These are phyloP conservation scores for Fundulus diaphanus DNA, from an alignment of 2,797 vertebrate species.

Conservation along the genomic window DNA sequence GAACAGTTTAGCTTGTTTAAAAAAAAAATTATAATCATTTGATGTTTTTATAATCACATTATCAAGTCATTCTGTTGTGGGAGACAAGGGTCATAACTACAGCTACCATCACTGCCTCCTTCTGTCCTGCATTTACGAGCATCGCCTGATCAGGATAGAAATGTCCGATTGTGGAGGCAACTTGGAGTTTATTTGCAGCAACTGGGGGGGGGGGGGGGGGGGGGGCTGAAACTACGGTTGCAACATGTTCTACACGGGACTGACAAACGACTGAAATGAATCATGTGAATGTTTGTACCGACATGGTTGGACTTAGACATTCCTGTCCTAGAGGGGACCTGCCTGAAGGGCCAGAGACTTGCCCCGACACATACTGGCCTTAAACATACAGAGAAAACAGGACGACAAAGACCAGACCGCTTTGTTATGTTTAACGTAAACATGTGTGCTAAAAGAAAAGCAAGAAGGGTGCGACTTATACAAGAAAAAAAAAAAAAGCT, in stretches of 20 bases:
- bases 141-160: neutral
- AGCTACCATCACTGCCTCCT: neutral
- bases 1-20: too few relatives aligned
- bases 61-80: too few relatives aligned
- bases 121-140: neutral
- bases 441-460: conserved; percentile 3
- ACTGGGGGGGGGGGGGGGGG: neutral
- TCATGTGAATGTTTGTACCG: conserved; percentile 3
- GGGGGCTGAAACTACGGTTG: neutral
- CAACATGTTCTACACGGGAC: neutral
- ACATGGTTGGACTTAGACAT: neutral
- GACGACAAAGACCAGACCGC: conserved; percentile 29
- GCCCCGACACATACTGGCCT: neutral
- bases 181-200: neutral
- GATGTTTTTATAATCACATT: too few relatives aligned
- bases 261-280: neutral
- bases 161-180: neutral
- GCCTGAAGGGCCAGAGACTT: conserved; percentile 2
- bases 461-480: neutral
- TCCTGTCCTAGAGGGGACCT: neutral
- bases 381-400: conserved; percentile 5
- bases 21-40: too few relatives aligned
- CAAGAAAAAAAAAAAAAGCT: neutral
- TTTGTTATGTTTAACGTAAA: conserved; percentile 28
- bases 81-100: neutral